Evolutionary conservation across 1,140 invertebrate species (phyloP).

Genomic region (Diachasma alloeum): DNA sequence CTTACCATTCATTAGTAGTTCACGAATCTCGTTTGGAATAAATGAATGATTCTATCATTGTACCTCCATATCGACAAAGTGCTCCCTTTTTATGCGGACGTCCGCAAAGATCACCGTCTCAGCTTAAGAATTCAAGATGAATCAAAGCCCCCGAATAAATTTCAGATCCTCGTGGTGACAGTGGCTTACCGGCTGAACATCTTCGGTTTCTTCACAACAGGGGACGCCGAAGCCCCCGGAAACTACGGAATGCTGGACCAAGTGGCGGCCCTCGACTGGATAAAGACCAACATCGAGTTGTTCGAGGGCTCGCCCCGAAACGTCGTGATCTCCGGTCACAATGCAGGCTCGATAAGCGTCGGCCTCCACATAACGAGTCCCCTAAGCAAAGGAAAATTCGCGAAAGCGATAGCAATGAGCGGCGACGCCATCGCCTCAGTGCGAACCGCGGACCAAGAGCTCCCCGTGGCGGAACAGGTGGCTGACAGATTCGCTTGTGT

Average conservation of each 20-base stretch:
- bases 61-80: too few relatives aligned
- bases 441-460: constrained; percentile 50
- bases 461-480: constrained; percentile 66
- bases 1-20: too few relatives aligned
- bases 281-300: constrained; percentile 82
- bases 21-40: too few relatives aligned
- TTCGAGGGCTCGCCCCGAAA: constrained; percentile 88
- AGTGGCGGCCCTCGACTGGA: constrained; percentile 85
- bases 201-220: constrained; percentile 90
- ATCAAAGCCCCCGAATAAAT: constrained; percentile 31
- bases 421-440: constrained; percentile 71
- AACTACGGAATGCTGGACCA: constrained; percentile 94
- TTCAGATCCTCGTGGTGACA: constrained; percentile 79
- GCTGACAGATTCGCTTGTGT: constrained; percentile 73
- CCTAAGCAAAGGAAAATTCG: constrained; percentile 69
- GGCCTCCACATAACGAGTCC: constrained; percentile 75
- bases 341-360: constrained; percentile 78
- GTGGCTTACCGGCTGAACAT: constrained; percentile 82
- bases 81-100: too few relatives aligned
- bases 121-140: too few relatives aligned
- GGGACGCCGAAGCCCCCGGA: constrained; percentile 83
- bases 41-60: too few relatives aligned
- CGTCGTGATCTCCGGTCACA: constrained; percentile 89
- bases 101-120: too few relatives aligned
- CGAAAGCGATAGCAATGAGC: constrained; percentile 77